These are phyloP conservation scores for Kradibia gibbosae DNA, from an alignment of 1,140 invertebrate genomes.

Conservation along the genomic window DNA sequence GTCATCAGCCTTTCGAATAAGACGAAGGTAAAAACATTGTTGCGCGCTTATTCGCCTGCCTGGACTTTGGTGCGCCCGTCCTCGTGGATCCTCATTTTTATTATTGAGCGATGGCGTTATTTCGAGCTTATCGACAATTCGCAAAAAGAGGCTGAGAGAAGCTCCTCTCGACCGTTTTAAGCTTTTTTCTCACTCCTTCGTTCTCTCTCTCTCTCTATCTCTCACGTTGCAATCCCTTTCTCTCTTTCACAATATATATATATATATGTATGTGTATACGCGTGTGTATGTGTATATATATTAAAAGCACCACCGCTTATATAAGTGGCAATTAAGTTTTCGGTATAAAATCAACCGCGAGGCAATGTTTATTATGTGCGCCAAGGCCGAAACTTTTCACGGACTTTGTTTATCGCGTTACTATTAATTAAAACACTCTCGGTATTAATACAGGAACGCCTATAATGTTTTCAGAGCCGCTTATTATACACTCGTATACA, in stretches of 20 bases:
- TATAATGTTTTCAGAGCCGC: neutral
- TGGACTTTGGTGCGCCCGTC: no score
- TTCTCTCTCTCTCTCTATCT: neutral
- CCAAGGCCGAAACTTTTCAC: constrained; percentile 1
- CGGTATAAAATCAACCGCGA: neutral
- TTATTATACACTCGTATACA: neutral
- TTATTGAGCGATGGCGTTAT: neutral
- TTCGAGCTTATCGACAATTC: neutral
- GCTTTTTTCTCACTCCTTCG: neutral
- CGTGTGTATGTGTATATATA: no score
- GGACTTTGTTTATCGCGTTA: constrained; percentile 11
- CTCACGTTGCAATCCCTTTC: no score
- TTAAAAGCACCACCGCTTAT: constrained; percentile 18
- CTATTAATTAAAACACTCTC: constrained; percentile 11
- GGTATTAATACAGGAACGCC: neutral
- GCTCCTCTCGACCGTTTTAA: neutral
- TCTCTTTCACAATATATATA: no score
- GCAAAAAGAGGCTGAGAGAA: neutral
- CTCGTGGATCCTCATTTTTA: no score
- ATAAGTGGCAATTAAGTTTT: constrained; percentile 18
- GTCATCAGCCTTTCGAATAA: neutral
- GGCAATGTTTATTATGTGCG: neutral
- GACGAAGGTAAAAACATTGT: neutral
- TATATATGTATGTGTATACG: no score
- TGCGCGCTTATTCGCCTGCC: neutral